Percentiles rank a stretch among this genome's conserved stretches.
phyloP scores from a whole-genome alignment of 2,888 invertebrate genomes.

The Parascotia fuliginaria region DNA sequence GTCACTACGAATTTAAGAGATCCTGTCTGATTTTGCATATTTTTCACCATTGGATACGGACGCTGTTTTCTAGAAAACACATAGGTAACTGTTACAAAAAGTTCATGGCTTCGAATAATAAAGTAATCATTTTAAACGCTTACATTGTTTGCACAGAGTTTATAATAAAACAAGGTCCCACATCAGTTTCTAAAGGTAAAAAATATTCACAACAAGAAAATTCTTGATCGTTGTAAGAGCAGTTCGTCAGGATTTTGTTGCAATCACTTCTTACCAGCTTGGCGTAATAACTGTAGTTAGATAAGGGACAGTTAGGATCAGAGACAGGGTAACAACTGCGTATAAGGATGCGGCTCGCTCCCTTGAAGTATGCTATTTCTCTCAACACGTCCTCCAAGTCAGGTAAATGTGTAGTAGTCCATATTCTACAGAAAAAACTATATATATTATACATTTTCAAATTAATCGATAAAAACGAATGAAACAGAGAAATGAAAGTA shows the following conservation, averaged over 20 bases:
- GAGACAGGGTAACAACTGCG: conserved; percentile 84
- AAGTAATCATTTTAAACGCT: conserved; percentile 32
- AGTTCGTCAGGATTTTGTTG: conserved; percentile 74
- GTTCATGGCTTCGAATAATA: neutral
- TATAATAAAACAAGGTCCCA: conserved; percentile 86
- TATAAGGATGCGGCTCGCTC: conserved; percentile 87
- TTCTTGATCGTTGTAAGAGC: conserved; percentile 78
- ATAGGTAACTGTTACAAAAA: neutral
- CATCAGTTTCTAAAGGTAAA: conserved; percentile 84
- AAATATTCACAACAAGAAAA: conserved; percentile 89
- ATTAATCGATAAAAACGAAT: no score
- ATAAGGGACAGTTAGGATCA: conserved; percentile 84
- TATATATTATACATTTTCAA: no score
- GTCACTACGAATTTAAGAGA: conserved; percentile 77
- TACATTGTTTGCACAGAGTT: conserved; percentile 87
- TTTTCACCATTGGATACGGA: conserved; percentile 80
- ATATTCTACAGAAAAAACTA: conserved; percentile 82
- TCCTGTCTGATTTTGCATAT: conserved; percentile 79
- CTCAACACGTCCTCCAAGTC: conserved; percentile 89
- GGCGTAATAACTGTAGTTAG: conserved; percentile 87
- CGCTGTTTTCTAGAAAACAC: conserved; percentile 60
- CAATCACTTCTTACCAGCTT: conserved; percentile 84
- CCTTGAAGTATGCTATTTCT: conserved; percentile 89
- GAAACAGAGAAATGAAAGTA: no score
- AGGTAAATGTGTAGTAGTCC: conserved; percentile 88